A percentile compares a stretch with the other conserved stretches of the same genome.
Conservation (phyloP, 2,113 vertebrate species). For the Oncorhynchus nerka region DNA sequence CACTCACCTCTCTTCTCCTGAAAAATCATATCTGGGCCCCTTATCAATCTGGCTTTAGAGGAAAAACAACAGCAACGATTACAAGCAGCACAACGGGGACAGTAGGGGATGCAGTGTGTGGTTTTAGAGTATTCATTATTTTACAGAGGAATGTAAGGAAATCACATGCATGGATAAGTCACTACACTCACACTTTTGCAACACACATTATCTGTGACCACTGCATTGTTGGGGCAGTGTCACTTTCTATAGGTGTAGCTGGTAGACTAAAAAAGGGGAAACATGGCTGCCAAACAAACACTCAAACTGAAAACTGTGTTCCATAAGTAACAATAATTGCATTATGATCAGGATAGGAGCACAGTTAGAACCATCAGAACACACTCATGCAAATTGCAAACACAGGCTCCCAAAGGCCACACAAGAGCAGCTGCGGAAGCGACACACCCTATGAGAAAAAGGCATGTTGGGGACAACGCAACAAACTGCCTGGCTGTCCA, state of each 20-base stretch:
- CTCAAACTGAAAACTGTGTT: not conserved
- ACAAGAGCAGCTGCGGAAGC: conserved; percentile 49
- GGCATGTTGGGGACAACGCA: conserved; percentile 25
- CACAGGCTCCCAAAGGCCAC: conserved; percentile 1
- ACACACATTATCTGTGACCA: conserved; percentile 4
- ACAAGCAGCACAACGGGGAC: conserved; percentile 55
- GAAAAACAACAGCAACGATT: conserved; percentile 73
- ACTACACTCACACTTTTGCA: conserved; percentile 5
- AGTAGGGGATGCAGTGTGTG: conserved; percentile 36
- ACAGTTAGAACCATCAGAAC: not conserved
- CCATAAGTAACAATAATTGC: not conserved
- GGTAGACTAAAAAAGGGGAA: not conserved
- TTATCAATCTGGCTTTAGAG: conserved; percentile 77
- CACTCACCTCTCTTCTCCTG: conserved; percentile 74
- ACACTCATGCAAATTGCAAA: conserved; percentile 1
- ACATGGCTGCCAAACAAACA: not conserved
- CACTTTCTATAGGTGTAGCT: conserved; percentile 4
- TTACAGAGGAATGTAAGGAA: not conserved
- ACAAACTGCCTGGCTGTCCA: conserved; percentile 18
- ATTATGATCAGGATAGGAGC: not conserved
- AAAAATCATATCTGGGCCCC: conserved; percentile 72
- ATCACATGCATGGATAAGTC: conserved; percentile 12
- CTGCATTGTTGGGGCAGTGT: not conserved
- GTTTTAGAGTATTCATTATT: conserved; percentile 2
- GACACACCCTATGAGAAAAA: conserved; percentile 31